These are phyloP conservation scores for Pyrgus malvae DNA, from an alignment of 2,888 invertebrate species.

Conservation along the genomic window DNA sequence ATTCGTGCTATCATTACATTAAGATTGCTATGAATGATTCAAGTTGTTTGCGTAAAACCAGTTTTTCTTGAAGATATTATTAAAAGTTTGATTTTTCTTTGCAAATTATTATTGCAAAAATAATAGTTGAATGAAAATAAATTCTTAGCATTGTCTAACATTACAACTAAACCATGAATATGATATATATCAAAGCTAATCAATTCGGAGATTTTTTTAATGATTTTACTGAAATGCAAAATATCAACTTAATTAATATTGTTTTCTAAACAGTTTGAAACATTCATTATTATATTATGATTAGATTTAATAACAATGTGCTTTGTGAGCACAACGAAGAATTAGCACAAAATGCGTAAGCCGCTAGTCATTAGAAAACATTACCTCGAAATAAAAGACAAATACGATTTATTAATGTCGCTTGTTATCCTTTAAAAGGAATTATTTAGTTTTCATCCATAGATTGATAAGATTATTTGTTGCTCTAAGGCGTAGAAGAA, in stretches of 20 bases:
- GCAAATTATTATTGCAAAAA: not conserved
- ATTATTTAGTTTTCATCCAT: slow-evolving; percentile 56
- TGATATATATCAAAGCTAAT: too few species aligned
- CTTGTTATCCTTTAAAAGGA: slow-evolving; percentile 80
- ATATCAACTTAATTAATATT: not conserved
- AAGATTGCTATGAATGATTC: slow-evolving; percentile 8
- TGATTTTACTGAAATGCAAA: not conserved
- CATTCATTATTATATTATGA: slow-evolving; percentile 36
- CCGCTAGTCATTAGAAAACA: slow-evolving; percentile 59
- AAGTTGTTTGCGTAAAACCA: slow-evolving; percentile 4
- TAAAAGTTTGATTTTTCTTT: slow-evolving; percentile 39
- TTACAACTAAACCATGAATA: too few species aligned
- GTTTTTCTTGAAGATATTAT: not conserved
- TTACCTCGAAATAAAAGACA: slow-evolving; percentile 72
- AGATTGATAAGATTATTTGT: slow-evolving; percentile 62
- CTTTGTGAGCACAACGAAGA: slow-evolving; percentile 59
- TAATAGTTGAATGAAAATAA: too few species aligned
- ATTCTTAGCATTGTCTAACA: too few species aligned
- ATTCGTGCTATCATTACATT: slow-evolving; percentile 53
- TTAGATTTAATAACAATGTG: slow-evolving; percentile 40
- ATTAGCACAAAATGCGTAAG: slow-evolving; percentile 58
- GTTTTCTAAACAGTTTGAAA: slow-evolving; percentile 45
- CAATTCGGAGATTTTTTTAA: too few species aligned
- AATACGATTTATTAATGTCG: slow-evolving; percentile 57
- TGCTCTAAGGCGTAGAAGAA: slow-evolving; percentile 54